Conservation (phyloP, 2,113 vertebrate species). For the Dicerorhinus sumatrensis region DNA sequence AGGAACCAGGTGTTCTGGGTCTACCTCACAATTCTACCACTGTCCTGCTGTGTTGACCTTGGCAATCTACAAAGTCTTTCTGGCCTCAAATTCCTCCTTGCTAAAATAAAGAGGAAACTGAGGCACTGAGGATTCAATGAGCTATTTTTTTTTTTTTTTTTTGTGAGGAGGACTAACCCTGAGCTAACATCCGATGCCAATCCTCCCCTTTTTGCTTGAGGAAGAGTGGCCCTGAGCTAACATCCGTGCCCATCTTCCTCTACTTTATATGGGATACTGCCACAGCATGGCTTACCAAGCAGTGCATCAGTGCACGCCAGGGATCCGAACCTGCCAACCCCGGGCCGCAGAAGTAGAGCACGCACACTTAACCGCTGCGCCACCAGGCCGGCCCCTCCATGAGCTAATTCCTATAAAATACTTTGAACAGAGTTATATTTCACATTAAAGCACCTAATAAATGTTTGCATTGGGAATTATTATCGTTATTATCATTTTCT, state of each 20-base stretch:
- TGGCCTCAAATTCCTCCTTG: not conserved
- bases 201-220: too few species aligned
- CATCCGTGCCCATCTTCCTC: too few species aligned
- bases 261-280: too few species aligned
- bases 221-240: too few species aligned
- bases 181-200: too few species aligned
- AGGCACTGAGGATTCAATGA: not conserved
- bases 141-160: not conserved
- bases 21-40: not conserved
- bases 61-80: not conserved
- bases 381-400: not conserved
- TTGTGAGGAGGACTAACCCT: too few species aligned
- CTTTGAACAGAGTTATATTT: not conserved
- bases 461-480: not conserved
- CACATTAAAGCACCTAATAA: not conserved
- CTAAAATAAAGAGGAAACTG: not conserved
- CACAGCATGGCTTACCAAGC: too few species aligned
- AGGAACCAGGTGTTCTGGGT: not conserved
- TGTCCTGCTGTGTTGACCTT: not conserved
- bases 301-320: too few species aligned
- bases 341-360: too few species aligned
- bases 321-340: too few species aligned
- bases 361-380: too few species aligned
- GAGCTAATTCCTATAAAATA: slow-evolving; percentile 16
- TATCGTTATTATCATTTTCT: not conserved